A percentile compares a stretch with the other conserved stretches of the same genome.
Evolutionary conservation across 2,888 invertebrate genomes (phyloP).

Genomic region (Rhyacophila evoluta): DNA sequence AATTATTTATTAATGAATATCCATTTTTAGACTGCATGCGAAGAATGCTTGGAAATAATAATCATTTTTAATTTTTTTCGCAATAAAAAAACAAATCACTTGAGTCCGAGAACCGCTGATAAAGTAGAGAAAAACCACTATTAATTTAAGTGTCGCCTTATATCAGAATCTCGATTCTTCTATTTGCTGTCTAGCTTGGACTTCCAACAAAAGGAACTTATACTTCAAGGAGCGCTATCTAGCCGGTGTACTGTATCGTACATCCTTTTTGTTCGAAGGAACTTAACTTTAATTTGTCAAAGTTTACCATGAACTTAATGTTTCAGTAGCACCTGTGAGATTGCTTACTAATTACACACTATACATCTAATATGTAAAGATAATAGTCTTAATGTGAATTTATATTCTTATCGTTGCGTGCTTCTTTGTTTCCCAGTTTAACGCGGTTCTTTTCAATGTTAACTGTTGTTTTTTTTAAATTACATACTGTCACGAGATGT

Average conservation of each 20-base stretch:
- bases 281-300: neutral
- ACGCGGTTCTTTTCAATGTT: too few relatives aligned
- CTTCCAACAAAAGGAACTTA: neutral
- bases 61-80: too few relatives aligned
- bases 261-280: neutral
- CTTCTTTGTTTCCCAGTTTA: too few relatives aligned
- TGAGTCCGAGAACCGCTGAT: neutral
- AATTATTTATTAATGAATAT: too few relatives aligned
- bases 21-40: too few relatives aligned
- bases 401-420: too few relatives aligned
- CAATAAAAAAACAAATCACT: too few relatives aligned
- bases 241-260: neutral
- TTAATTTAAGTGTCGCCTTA: constrained; percentile 1
- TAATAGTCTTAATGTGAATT: too few relatives aligned
- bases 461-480: too few relatives aligned
- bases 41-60: too few relatives aligned
- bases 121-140: neutral
- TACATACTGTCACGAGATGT: too few relatives aligned
- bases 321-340: neutral
- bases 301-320: neutral
- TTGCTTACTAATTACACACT: neutral
- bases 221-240: neutral
- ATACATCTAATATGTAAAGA: too few relatives aligned
- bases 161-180: neutral
- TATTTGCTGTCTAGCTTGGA: neutral